A percentile compares a stretch with the other conserved stretches of the same genome.
These are phyloP conservation scores for Paragorgia papillata DNA, from an alignment of 92 coral and sea anemone genomes.

Conservation along the genomic window DNA sequence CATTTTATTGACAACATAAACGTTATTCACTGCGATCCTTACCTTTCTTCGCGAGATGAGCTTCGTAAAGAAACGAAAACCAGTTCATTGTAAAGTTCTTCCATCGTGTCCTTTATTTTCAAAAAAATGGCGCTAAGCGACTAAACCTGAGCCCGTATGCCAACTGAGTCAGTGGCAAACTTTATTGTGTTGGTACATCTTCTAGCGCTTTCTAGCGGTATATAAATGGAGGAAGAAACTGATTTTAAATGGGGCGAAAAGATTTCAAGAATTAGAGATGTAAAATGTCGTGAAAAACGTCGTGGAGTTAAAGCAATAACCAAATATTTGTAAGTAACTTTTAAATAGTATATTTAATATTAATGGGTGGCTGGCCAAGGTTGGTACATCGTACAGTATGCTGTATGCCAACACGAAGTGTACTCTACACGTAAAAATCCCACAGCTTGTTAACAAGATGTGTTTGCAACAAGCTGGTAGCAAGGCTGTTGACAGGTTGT, in stretches of 20 bases:
- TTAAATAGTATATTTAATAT: neutral
- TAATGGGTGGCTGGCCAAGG: neutral
- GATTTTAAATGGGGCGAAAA: slow-evolving; percentile 15
- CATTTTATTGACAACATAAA: neutral
- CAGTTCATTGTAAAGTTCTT: slow-evolving; percentile 73
- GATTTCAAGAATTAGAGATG: too few species aligned
- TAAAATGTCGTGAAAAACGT: neutral
- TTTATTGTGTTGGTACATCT: neutral
- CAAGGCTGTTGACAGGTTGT: too few species aligned
- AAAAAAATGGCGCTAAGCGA: slow-evolving; percentile 36
- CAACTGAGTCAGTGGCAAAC: neutral
- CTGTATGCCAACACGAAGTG: too few species aligned
- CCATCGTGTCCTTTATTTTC: slow-evolving; percentile 54
- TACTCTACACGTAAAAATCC: too few species aligned
- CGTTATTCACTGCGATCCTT: neutral
- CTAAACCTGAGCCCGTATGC: neutral
- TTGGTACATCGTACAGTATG: too few species aligned
- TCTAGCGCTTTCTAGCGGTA: neutral
- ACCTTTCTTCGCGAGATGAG: slow-evolving; percentile 78
- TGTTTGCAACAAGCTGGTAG: too few species aligned
- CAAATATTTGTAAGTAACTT: slow-evolving; percentile 24
- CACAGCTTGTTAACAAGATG: too few species aligned
- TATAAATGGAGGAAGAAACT: too few species aligned
- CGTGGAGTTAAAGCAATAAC: slow-evolving; percentile 11
- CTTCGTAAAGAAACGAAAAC: slow-evolving; percentile 65